These are phyloP conservation scores for Malacoctenus gilli DNA, from an alignment of 2,797 vertebrate genomes.

Conservation along the genomic window DNA sequence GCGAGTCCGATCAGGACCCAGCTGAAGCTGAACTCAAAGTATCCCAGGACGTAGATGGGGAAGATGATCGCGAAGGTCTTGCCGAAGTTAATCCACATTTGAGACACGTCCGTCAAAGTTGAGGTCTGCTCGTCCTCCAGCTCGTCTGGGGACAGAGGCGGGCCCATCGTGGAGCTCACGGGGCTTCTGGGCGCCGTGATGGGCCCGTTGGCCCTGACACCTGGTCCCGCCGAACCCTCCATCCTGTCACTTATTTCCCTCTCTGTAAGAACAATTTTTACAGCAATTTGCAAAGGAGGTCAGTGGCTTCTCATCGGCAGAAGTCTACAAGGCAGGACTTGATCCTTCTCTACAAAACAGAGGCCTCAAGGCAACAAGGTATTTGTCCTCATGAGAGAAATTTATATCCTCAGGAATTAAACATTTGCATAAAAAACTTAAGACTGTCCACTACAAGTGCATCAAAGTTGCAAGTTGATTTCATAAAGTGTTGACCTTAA, in stretches of 20 bases:
- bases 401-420: too few species aligned
- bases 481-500: too few species aligned
- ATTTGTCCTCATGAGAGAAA: too few species aligned
- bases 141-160: constrained; percentile 38
- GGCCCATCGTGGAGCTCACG: constrained; percentile 6
- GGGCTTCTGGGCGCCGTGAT: constrained; percentile 9
- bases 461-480: too few species aligned
- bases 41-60: constrained; percentile 92
- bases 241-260: constrained; percentile 62
- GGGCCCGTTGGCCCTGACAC: constrained; percentile 38
- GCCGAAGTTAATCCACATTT: constrained; percentile 88
- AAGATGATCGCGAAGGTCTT: constrained; percentile 91
- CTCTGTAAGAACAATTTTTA: constrained; percentile 51
- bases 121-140: constrained; percentile 68
- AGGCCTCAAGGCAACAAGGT: too few species aligned
- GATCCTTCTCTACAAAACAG: too few species aligned
- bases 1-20: constrained; percentile 92
- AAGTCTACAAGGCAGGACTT: too few species aligned
- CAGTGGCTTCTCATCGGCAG: too few species aligned
- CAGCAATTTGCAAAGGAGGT: too few species aligned
- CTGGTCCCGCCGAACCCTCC: constrained; percentile 42
- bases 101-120: constrained; percentile 76
- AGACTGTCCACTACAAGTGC: too few species aligned
- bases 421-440: too few species aligned
- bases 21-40: constrained; percentile 95